These are phyloP conservation scores for Teleiodes luculella DNA, from an alignment of 2,888 invertebrate species.

Conservation along the genomic window DNA sequence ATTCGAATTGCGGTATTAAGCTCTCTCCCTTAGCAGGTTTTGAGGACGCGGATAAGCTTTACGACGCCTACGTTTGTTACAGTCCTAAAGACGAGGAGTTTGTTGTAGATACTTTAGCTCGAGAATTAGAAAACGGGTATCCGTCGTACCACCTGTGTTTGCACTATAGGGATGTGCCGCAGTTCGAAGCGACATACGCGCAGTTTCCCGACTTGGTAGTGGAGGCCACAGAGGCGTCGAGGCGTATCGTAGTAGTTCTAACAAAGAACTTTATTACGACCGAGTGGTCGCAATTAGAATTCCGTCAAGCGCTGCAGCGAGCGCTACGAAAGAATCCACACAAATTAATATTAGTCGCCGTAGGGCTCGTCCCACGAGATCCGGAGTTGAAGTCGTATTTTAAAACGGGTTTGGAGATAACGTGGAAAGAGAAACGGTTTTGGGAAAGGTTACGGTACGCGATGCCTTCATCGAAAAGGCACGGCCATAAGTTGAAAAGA, in stretches of 20 bases:
- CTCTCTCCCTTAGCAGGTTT: constrained; percentile 85
- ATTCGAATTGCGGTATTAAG: constrained; percentile 91
- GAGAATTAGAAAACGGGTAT: constrained; percentile 89
- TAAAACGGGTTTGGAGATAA: constrained; percentile 90
- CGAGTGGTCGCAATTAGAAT: constrained; percentile 95
- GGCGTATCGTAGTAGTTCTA: constrained; percentile 91
- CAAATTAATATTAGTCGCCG: constrained; percentile 91
- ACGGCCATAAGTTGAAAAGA: constrained; percentile 73
- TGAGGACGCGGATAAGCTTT: constrained; percentile 91
- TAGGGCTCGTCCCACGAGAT: constrained; percentile 89
- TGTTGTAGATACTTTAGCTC: constrained; percentile 90
- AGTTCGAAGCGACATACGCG: constrained; percentile 83
- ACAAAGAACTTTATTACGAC: constrained; percentile 93
- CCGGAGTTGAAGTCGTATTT: constrained; percentile 93
- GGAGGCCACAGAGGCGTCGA: constrained; percentile 92
- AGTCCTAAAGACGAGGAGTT: constrained; percentile 95
- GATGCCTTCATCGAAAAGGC: constrained; percentile 88
- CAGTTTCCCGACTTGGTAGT: constrained; percentile 87
- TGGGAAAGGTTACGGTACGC: constrained; percentile 96
- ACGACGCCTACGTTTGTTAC: constrained; percentile 96
- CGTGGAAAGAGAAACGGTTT: constrained; percentile 94
- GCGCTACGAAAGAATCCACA: constrained; percentile 89
- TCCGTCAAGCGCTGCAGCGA: constrained; percentile 93
- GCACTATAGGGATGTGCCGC: constrained; percentile 91
- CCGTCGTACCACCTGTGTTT: constrained; percentile 91